These are phyloP conservation scores for Alauda arvensis DNA, from an alignment of 2,797 vertebrate species.

Conservation along the genomic window DNA sequence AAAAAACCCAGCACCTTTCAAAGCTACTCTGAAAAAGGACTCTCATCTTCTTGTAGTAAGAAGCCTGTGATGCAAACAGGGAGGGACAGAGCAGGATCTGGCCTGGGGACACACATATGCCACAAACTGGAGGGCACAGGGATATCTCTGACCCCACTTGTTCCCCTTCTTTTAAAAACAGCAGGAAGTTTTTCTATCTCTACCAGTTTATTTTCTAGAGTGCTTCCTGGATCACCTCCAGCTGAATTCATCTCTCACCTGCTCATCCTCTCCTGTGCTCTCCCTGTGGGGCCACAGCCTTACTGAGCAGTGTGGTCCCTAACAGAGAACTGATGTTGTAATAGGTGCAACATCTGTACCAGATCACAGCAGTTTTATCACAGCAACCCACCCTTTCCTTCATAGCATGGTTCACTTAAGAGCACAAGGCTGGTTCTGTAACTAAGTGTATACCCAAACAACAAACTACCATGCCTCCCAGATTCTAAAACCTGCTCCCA, in stretches of 20 bases:
- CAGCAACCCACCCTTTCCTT: not conserved
- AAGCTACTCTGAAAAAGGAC: not conserved
- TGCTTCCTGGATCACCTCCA: not conserved
- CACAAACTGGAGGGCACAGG: not conserved
- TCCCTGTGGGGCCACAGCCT: fast-evolving
- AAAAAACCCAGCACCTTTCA: not conserved
- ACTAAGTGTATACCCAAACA: not conserved
- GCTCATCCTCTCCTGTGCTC: not conserved
- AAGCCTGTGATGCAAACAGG: not conserved
- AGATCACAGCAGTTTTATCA: not conserved
- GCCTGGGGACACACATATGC: fast-evolving
- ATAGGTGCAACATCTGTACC: not conserved
- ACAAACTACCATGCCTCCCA: fast-evolving
- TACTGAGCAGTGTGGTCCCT: not conserved
- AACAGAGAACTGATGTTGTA: not conserved
- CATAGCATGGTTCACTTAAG: not conserved
- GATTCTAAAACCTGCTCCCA: not conserved
- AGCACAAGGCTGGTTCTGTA: not conserved
- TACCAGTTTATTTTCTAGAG: not conserved
- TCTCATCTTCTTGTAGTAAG: not conserved
- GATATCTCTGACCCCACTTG: not conserved
- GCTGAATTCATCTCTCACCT: not conserved
- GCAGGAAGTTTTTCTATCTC: not conserved
- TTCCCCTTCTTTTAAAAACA: not conserved
- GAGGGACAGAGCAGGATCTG: fast-evolving